Percentiles rank a stretch among this genome's conserved stretches.
Conservation (phyloP, 1,140 invertebrate species). For the Macrosteles quadrilineatus region DNA sequence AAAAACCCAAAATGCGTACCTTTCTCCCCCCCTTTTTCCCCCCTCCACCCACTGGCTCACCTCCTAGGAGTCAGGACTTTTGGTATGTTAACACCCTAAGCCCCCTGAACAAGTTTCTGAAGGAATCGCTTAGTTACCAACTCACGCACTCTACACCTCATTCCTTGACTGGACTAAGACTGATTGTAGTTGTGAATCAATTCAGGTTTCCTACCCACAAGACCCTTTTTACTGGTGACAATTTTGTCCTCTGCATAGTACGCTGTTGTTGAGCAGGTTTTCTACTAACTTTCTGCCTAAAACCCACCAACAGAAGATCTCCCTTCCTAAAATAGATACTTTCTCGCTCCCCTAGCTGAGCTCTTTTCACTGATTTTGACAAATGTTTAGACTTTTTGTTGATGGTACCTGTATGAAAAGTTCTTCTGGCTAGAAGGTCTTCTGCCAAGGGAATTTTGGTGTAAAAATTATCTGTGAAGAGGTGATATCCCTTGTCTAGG, state of each 20-base stretch:
- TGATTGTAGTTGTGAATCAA: slow-evolving; percentile 7
- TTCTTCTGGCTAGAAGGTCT: background rate
- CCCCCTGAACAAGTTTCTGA: no score
- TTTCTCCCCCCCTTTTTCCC: no score
- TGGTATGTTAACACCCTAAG: no score
- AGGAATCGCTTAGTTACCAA: no score
- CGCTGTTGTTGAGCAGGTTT: background rate
- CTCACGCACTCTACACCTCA: no score
- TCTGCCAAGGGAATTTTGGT: background rate
- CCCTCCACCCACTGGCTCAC: no score
- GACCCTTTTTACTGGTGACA: background rate
- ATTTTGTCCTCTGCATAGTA: slow-evolving; percentile 12
- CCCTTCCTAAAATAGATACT: slow-evolving; percentile 10
- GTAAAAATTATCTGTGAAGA: slow-evolving; percentile 20
- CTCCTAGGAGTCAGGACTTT: no score
- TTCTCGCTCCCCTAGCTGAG: background rate
- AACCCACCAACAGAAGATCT: background rate
- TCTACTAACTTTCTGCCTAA: background rate
- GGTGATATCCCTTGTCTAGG: slow-evolving; percentile 4
- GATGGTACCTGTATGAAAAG: slow-evolving; percentile 3
- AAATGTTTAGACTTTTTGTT: slow-evolving; percentile 9
- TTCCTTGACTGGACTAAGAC: no score
- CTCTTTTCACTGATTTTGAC: background rate
- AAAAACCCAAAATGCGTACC: no score
- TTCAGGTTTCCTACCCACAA: no score